Conservation (phyloP, 2,888 invertebrate genomes). For the Dynastes hyllus region DNA sequence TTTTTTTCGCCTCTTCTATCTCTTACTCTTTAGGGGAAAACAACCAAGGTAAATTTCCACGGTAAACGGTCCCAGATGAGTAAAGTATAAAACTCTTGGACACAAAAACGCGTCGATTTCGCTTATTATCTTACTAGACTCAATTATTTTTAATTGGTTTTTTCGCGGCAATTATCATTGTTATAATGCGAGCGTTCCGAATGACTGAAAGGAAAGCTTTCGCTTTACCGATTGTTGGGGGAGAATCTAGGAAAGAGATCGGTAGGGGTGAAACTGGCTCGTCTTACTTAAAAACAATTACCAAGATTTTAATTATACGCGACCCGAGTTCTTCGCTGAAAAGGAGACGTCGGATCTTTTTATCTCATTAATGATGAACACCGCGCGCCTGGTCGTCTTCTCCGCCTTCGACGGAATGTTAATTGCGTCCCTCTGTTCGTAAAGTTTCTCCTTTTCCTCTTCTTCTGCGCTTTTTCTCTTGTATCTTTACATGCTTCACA, state of each 20-base stretch:
- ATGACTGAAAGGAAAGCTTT: no score
- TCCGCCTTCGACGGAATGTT: conserved; percentile 24
- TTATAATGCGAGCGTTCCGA: not conserved
- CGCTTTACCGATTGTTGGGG: no score
- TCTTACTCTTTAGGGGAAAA: no score
- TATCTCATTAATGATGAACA: conserved; percentile 43
- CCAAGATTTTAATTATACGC: conserved; percentile 51
- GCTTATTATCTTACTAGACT: conserved; percentile 58
- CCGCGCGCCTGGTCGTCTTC: not conserved
- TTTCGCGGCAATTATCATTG: conserved; percentile 17
- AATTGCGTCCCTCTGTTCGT: conserved; percentile 24
- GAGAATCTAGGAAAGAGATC: not conserved
- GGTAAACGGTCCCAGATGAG: no score
- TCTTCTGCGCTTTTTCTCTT: not conserved
- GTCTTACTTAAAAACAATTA: conserved; percentile 49
- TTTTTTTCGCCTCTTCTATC: no score
- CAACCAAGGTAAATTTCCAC: no score
- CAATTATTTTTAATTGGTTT: conserved; percentile 60
- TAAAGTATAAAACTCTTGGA: not conserved
- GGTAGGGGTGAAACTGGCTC: not conserved
- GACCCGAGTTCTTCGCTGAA: conserved; percentile 8
- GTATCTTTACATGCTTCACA: no score
- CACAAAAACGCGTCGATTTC: conserved; percentile 43
- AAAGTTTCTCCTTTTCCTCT: not conserved
- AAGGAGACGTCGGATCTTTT: conserved; percentile 29